These are phyloP conservation scores for Hoplodrina ambigua DNA, from an alignment of 2,888 invertebrate species.

Conservation along the genomic window DNA sequence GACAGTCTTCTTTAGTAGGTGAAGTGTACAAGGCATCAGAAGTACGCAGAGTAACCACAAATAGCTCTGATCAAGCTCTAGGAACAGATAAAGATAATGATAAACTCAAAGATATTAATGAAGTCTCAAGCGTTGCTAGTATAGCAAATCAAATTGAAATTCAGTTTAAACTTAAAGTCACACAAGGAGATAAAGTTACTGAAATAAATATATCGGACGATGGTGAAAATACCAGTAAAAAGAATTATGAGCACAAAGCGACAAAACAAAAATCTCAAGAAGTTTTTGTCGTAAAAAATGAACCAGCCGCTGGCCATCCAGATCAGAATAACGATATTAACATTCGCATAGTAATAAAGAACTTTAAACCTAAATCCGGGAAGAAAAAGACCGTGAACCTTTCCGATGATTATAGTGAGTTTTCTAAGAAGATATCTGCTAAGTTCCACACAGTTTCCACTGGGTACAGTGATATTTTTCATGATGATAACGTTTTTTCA, in stretches of 20 bases:
- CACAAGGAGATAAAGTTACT: constrained; percentile 75
- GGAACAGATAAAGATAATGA: constrained; percentile 59
- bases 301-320: constrained; percentile 55
- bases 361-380: constrained; percentile 69
- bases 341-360: constrained; percentile 80
- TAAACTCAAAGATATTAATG: constrained; percentile 48
- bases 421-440: constrained; percentile 75
- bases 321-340: constrained; percentile 78
- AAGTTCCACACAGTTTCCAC: constrained; percentile 82
- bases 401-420: constrained; percentile 59
- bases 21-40: constrained; percentile 73
- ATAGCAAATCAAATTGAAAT: constrained; percentile 79
- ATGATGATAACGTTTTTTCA: constrained; percentile 69
- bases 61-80: constrained; percentile 62
- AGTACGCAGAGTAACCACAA: constrained; percentile 70
- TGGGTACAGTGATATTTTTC: constrained; percentile 71
- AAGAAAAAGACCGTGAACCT: constrained; percentile 45
- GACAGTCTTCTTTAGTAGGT: constrained; percentile 63
- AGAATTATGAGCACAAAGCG: constrained; percentile 41
- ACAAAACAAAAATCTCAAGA: constrained; percentile 64
- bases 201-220: constrained; percentile 73
- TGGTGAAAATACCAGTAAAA: constrained; percentile 40
- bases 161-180: constrained; percentile 78
- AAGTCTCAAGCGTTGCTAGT: constrained; percentile 70
- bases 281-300: constrained; percentile 71